Conservation (phyloP, 2,797 vertebrate species). For the Anabas testudineus region DNA sequence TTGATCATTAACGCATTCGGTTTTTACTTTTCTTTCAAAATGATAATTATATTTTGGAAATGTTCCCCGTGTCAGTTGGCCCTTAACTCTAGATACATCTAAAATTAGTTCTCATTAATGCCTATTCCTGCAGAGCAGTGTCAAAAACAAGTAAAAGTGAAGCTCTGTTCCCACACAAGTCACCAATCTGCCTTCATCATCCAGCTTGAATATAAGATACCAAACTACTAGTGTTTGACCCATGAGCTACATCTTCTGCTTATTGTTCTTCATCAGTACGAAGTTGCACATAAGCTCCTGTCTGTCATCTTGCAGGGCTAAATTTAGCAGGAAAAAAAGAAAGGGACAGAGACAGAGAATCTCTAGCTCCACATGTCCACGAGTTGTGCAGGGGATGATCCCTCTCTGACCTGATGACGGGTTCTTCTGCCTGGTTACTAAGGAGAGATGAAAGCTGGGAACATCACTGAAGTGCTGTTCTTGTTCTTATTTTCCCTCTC, state of each 20-base stretch:
- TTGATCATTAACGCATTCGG: neutral
- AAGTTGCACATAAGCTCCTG: conserved; percentile 19
- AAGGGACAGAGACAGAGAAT: neutral
- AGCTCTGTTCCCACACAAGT: conserved; percentile 9
- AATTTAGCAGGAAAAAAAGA: conserved; percentile 22
- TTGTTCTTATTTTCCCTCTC: conserved; percentile 14
- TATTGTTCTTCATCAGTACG: conserved; percentile 32
- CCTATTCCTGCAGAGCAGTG: neutral
- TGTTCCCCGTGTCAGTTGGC: neutral
- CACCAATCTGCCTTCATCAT: neutral
- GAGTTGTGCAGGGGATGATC: neutral
- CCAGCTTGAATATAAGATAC: conserved; percentile 18
- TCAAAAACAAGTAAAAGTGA: conserved; percentile 6
- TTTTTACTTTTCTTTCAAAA: neutral
- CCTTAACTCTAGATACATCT: neutral
- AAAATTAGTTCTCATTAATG: conserved; percentile 18
- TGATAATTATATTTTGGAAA: neutral
- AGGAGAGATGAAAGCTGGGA: conserved; percentile 37
- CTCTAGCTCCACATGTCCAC: too few relatives aligned
- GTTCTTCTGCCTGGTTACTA: conserved; percentile 19
- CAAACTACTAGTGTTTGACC: conserved; percentile 32
- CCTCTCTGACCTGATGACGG: conserved; percentile 8
- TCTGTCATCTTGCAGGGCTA: conserved; percentile 16
- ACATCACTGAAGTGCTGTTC: conserved; percentile 5
- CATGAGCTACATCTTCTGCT: neutral